Evolutionary conservation across 2,797 vertebrate species (phyloP).

Genomic region (Pagetopsis macropterus): DNA sequence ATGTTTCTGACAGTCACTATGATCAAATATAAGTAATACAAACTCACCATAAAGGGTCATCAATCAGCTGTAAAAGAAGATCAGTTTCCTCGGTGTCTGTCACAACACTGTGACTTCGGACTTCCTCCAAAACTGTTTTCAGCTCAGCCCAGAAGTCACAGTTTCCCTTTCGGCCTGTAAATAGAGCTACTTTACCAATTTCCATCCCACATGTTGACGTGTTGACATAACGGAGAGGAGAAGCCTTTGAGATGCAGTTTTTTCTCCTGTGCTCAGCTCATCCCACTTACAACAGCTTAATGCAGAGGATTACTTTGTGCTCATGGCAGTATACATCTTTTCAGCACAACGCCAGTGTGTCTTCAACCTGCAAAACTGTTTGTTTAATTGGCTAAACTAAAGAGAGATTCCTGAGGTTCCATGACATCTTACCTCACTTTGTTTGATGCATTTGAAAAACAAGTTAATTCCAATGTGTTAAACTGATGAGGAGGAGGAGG

Average conservation of each 20-base stretch:
- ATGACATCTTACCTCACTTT: not conserved
- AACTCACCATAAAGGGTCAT: constrained; percentile 51
- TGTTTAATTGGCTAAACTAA: constrained; percentile 3
- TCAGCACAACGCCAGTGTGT: constrained; percentile 1
- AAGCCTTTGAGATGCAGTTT: constrained; percentile 48
- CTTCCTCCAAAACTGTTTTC: constrained; percentile 35
- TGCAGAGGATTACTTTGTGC: constrained; percentile 67
- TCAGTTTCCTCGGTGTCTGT: constrained; percentile 8
- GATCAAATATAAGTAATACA: constrained; percentile 17
- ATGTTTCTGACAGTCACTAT: not conserved
- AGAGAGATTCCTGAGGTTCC: not conserved
- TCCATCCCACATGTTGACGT: constrained; percentile 34
- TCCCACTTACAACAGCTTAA: constrained; percentile 76
- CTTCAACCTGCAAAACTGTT: not conserved
- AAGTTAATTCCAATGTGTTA: not conserved
- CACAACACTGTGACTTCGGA: constrained; percentile 26
- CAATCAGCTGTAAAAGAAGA: constrained; percentile 10
- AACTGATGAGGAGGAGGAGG: not conserved
- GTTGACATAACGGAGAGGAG: constrained; percentile 65
- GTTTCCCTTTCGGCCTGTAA: constrained; percentile 38
- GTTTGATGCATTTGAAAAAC: not conserved
- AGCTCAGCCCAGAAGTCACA: constrained; percentile 27
- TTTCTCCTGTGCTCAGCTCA: constrained; percentile 61
- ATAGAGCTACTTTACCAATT: constrained; percentile 41
- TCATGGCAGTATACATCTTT: constrained; percentile 43